Conservation (phyloP, 2,113 vertebrate species). For the Lichenostomus cassidix region DNA sequence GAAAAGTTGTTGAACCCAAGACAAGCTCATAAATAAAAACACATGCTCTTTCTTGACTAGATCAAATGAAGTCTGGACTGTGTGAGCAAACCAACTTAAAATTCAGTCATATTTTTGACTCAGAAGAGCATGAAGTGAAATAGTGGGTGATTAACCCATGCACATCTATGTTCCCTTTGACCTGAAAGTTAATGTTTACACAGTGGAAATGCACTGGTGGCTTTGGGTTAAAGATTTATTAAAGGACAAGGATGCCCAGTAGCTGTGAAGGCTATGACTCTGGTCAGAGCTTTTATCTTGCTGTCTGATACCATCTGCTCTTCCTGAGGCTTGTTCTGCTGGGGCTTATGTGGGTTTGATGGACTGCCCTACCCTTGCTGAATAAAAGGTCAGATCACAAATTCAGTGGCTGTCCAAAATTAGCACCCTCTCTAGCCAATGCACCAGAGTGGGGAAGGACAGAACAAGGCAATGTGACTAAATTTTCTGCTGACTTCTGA, state of each 20-base stretch:
- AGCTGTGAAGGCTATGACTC: not conserved
- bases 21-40: not conserved
- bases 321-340: not conserved
- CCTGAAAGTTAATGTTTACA: slow-evolving; percentile 18
- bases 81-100: not conserved
- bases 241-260: not conserved
- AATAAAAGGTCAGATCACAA: not conserved
- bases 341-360: not conserved
- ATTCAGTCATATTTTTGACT: not conserved
- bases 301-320: not conserved
- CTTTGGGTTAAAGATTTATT: slow-evolving; percentile 47
- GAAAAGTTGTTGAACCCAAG: not conserved
- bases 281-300: not conserved
- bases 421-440: not conserved
- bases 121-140: not conserved
- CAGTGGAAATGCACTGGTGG: not conserved
- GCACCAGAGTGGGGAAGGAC: not conserved
- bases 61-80: not conserved
- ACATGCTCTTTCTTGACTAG: not conserved
- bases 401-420: not conserved
- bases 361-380: not conserved
- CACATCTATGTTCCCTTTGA: not conserved
- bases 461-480: not conserved
- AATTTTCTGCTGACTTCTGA: not conserved
- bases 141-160: not conserved